Evolutionary conservation across 2,888 invertebrate genomes (phyloP).

Genomic region (Pelosia muscerda): DNA sequence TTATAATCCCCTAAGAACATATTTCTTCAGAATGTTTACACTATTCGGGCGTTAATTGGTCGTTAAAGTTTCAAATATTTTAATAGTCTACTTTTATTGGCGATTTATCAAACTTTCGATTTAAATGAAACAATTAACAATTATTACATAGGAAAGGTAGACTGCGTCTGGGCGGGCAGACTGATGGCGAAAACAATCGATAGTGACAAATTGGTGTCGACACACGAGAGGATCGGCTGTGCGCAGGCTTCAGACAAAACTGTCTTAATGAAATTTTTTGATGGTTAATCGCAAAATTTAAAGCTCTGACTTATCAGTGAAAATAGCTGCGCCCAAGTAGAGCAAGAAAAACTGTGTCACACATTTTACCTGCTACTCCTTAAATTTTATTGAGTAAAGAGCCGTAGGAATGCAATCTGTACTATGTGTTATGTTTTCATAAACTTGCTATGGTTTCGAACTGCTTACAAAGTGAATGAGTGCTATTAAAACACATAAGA

Average conservation of each 20-base stretch:
- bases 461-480: background rate
- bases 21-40: conserved; percentile 45
- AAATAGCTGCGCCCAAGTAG: background rate
- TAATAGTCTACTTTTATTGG: conserved; percentile 42
- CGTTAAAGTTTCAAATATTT: conserved; percentile 41
- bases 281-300: conserved; percentile 12
- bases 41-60: conserved; percentile 44
- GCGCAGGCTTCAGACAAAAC: conserved; percentile 48
- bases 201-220: conserved; percentile 81
- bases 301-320: background rate
- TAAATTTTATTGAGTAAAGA: background rate
- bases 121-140: conserved; percentile 58
- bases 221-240: conserved; percentile 53
- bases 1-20: conserved; percentile 45
- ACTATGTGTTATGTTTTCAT: background rate
- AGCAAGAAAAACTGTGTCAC: background rate
- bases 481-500: background rate
- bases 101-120: conserved; percentile 55
- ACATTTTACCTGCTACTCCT: too few relatives aligned
- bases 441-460: background rate
- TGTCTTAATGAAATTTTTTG: conserved; percentile 26
- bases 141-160: conserved; percentile 49
- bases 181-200: conserved; percentile 72
- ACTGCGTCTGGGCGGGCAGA: conserved; percentile 58
- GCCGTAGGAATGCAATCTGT: background rate